Evolutionary conservation across 2,113 vertebrate genomes (phyloP), one percentile per base, ranked within the genome.

Genomic region (Austrofundulus limnaeus): DNA sequence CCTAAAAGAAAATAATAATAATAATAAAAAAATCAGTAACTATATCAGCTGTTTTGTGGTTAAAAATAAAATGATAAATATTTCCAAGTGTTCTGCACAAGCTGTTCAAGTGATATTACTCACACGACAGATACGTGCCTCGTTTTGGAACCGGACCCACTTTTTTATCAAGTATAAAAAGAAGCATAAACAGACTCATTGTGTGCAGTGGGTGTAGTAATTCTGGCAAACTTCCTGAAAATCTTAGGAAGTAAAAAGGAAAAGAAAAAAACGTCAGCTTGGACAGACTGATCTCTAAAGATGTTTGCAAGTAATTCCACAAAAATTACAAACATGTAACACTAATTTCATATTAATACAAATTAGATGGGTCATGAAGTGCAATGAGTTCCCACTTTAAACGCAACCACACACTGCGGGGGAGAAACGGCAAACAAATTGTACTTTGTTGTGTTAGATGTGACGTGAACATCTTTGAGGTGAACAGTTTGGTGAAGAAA

Each of bases 81-180:
- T 23, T 43, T 51, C 73, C 66, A 63, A 66, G 57, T 28, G 58
- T 31, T 43, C 58, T 41, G 59, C 63, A 52, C 62, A 82, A 51
- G 75, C 65, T 70, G 74, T 53, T 65, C 51, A 59, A 61, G 49
- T 67, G 56, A 66, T 70, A 70, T 63, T 37, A 59, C 42, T 70
- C 58, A 55, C 19, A 21, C 5, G 39, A 14, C 1, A 21, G 9
- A 23, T 50, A 64, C 56, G 15, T 21, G 57, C 41, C 39, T 49
- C 70, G 34, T 55, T 42, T 70, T 70, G 55, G 66, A 62, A 64
- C 25, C 19, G 41, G 17, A 53, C n/a, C 4, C 15, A 2, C 25
- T 42, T 66, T 60, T 20, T 56, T 24, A 70, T 74, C 10, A 55
- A 34, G 15, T 20, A 12, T 37, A 20, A 34, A 47, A 21, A 58